These are phyloP conservation scores for Branchipolynoe longqiensis DNA, from an alignment of 2,888 invertebrate genomes.

Conservation along the genomic window DNA sequence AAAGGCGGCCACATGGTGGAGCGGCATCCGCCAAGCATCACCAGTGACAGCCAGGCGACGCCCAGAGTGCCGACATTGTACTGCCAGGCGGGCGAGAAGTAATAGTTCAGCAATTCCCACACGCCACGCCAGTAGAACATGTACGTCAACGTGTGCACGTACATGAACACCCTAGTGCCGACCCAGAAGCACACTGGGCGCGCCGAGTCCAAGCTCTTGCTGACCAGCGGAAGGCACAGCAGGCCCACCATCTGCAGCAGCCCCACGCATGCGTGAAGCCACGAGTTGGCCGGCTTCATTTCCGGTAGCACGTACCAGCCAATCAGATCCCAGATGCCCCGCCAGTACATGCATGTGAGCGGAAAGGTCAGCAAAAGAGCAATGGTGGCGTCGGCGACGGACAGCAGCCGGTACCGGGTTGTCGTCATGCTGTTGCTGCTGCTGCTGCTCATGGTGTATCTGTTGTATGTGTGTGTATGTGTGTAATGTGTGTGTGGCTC, in stretches of 20 bases:
- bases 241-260: slow-evolving; percentile 12
- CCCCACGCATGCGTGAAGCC: neutral
- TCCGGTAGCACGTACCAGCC: slow-evolving; percentile 6
- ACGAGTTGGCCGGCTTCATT: neutral
- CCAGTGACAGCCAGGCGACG: neutral
- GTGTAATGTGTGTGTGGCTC: too few species aligned
- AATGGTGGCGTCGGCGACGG: slow-evolving; percentile 24
- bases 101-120: slow-evolving; percentile 2
- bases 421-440: too few species aligned
- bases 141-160: slow-evolving; percentile 4
- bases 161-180: neutral
- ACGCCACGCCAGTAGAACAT: slow-evolving; percentile 50
- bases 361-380: slow-evolving; percentile 21
- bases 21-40: neutral
- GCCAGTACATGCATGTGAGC: neutral
- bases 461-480: too few species aligned
- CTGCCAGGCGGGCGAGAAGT: slow-evolving; percentile 9
- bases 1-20: slow-evolving; percentile 51
- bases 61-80: neutral
- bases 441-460: too few species aligned
- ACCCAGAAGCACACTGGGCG: neutral
- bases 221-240: neutral
- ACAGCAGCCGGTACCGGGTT: neutral
- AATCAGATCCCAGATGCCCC: slow-evolving; percentile 45
- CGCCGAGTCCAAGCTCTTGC: neutral